Evolutionary conservation across 2,113 vertebrate species (phyloP).

Genomic region (Pangasianodon gigas): DNA sequence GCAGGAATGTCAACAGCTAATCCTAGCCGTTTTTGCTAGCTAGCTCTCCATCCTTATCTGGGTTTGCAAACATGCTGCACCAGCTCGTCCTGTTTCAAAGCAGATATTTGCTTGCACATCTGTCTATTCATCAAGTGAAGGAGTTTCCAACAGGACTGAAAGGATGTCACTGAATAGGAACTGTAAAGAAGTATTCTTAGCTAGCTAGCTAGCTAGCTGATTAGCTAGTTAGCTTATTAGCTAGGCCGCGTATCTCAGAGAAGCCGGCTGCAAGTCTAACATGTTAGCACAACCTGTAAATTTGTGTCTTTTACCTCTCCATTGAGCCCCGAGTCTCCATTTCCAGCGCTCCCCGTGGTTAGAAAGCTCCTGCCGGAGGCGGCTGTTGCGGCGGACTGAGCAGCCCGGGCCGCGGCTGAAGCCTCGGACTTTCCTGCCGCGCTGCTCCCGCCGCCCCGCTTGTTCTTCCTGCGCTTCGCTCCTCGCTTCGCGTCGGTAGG

Average conservation of each 20-base stretch:
- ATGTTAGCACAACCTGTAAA: neutral
- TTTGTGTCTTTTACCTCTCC: constrained; percentile 73
- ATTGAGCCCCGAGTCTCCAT: constrained; percentile 69
- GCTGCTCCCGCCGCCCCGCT: constrained; percentile 87
- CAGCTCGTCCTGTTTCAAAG: neutral
- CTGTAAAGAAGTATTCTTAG: too few species aligned
- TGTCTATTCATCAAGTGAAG: too few species aligned
- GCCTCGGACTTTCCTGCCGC: constrained; percentile 75
- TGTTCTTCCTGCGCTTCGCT: constrained; percentile 95
- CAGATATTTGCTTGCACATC: too few species aligned
- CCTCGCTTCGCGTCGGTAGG: constrained; percentile 95
- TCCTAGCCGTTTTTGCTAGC: neutral
- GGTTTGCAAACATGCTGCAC: neutral
- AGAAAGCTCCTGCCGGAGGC: constrained; percentile 72
- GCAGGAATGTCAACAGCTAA: constrained; percentile 41
- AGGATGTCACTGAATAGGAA: neutral
- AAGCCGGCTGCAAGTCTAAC: neutral
- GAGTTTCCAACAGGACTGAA: neutral
- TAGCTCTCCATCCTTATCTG: neutral
- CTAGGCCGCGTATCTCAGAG: constrained; percentile 9
- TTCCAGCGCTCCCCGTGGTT: constrained; percentile 62
- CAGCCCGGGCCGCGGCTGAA: constrained; percentile 74
- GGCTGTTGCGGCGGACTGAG: constrained; percentile 70
- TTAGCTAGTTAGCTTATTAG: neutral
- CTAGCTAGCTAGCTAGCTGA: neutral